A percentile compares a stretch with the other conserved stretches of the same genome.
Conservation (phyloP, 2,888 invertebrate genomes). For the Caenorhabditis angaria region DNA sequence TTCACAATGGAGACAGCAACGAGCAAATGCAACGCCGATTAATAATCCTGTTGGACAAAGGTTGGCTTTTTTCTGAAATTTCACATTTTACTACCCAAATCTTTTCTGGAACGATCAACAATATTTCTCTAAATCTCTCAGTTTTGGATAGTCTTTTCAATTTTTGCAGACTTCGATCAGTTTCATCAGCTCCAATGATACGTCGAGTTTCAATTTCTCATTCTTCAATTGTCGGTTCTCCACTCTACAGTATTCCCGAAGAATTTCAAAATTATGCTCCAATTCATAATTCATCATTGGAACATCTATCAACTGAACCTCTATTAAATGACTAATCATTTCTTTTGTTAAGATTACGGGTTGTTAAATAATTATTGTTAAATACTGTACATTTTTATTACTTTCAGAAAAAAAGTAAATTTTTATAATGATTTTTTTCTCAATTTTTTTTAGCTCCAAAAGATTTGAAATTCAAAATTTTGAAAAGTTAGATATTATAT, state of each 20-base stretch:
- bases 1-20: constrained; percentile 41
- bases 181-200: constrained; percentile 51
- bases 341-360: constrained; percentile 4
- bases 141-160: background rate
- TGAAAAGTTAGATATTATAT: too few relatives aligned
- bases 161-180: constrained; percentile 34
- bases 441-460: background rate
- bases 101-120: background rate
- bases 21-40: background rate
- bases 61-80: background rate
- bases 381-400: constrained; percentile 5
- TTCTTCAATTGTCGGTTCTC: constrained; percentile 56
- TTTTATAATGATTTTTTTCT: too few relatives aligned
- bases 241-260: constrained; percentile 61
- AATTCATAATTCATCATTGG: constrained; percentile 27
- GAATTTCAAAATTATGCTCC: constrained; percentile 28
- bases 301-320: constrained; percentile 31
- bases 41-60: background rate
- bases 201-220: constrained; percentile 53
- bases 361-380: background rate
- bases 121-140: background rate
- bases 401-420: background rate
- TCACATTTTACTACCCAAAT: background rate
- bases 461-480: too few relatives aligned
- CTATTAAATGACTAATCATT: constrained; percentile 22